Base-by-base conservation (phyloP, 2,888 invertebrate species). In the Hermodice carunculata region DNA sequence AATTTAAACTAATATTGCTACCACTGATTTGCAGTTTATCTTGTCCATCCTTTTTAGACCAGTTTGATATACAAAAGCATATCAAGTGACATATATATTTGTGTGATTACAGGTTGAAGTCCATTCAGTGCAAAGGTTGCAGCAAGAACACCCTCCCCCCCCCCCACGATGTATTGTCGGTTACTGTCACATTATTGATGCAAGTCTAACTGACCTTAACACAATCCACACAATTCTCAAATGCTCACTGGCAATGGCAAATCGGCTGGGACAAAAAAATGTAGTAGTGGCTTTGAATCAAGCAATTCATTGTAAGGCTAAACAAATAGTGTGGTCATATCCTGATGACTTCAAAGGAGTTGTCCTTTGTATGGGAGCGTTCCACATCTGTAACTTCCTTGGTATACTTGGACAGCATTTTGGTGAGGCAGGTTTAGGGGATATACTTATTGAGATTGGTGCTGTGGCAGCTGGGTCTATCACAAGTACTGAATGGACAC, bases 341-440 rank as follows among this genome's bases (percentile, higher is more conserved):
- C 29, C 51, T 8, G n/a, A n/a, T n/a, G n/a, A n/a, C 8, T 11
- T 24, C 6, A 19, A 14, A 11, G 28, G 51, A 28, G n/a, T 51
- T 28, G 29, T 51, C 11, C 11, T 51, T 5, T 8, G 51, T 8
- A 8, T 51, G 11, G 51, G 51, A 24, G 51, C 22, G 6, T 51
- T 51, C 22, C 28, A 51, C 29, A 11, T 11, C 17, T n/a, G 17
- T 11, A 17, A 14, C 17, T 58, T 58, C 26, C 56, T 58, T 6
- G 56, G 6, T 8, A 17, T 22, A 11, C 22, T 58, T n/a, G 46
- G 32, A 17, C 6, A 22, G 26, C 58, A 52, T 3, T 59, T 59
- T 32, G 31, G 31, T 17, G 59, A 59, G 54, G 59, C 59, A 17
- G 59, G 59, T 5, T 31, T 59, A 5, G 4, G 24, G 5, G 59